These are phyloP conservation scores for Petromus typicus DNA, from an alignment of 2,113 vertebrate genomes.

Conservation along the genomic window DNA sequence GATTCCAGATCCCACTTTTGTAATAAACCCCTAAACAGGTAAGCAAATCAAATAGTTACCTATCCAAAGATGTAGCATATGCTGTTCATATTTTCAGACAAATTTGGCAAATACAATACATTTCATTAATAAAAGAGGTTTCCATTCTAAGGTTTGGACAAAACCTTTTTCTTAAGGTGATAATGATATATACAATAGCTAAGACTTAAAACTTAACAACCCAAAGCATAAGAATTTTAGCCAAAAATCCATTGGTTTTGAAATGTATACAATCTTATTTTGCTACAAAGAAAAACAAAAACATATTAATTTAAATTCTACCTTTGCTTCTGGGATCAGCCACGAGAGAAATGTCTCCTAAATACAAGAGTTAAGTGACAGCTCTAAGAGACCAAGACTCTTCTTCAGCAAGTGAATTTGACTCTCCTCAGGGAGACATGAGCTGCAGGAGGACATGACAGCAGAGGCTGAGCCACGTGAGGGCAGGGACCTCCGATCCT, in stretches of 20 bases:
- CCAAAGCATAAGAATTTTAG: background rate
- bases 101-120: background rate
- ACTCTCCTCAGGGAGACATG: background rate
- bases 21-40: background rate
- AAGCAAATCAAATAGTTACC: background rate
- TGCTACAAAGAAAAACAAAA: background rate
- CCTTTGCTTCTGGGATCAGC: constrained; percentile 25
- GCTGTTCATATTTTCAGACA: background rate
- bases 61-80: background rate
- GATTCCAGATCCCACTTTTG: background rate
- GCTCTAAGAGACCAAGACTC: background rate
- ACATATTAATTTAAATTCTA: background rate
- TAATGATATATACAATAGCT: background rate
- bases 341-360: background rate
- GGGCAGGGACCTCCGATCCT: background rate
- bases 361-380: constrained; percentile 27
- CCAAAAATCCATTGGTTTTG: background rate
- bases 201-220: background rate
- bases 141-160: background rate
- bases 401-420: constrained; percentile 20
- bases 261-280: background rate
- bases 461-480: background rate
- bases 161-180: background rate
- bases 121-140: constrained; percentile 6
- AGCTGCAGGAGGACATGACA: background rate